phyloP scores from a whole-genome alignment of 2,113 vertebrate genomes.

The Hemiscyllium ocellatum region DNA sequence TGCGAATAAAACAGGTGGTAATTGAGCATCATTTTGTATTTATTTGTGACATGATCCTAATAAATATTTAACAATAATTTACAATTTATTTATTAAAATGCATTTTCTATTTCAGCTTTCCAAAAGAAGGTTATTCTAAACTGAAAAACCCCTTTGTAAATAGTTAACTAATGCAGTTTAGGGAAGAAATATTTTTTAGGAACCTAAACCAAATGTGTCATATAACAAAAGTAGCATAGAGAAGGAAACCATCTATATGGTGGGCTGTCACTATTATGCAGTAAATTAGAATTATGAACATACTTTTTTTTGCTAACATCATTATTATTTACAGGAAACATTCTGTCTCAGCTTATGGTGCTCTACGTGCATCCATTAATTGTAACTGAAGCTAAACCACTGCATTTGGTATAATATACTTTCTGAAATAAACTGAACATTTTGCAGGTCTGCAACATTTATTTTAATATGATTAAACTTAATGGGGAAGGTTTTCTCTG shows the following conservation, averaged over 20 bases:
- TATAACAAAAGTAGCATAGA: neutral
- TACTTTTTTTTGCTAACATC: neutral
- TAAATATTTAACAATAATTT: too few species aligned
- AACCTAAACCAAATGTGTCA: neutral
- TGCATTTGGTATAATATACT: neutral
- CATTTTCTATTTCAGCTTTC: neutral
- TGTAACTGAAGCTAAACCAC: neutral
- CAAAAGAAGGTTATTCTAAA: neutral
- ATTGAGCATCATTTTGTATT: neutral
- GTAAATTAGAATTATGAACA: neutral
- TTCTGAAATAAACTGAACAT: neutral
- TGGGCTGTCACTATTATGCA: neutral
- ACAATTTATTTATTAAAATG: neutral
- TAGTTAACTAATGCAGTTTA: neutral
- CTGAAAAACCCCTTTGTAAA: neutral
- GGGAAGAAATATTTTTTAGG: neutral
- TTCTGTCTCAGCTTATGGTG: neutral
- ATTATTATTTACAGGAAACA: neutral
- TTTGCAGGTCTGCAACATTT: neutral
- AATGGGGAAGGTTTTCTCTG: neutral
- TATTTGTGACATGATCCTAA: neutral
- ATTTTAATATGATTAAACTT: neutral
- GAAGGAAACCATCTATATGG: neutral
- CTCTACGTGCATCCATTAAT: neutral
- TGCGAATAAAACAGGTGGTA: neutral